Conservation (phyloP, 2,113 vertebrate genomes). For the Sander vitreus region DNA sequence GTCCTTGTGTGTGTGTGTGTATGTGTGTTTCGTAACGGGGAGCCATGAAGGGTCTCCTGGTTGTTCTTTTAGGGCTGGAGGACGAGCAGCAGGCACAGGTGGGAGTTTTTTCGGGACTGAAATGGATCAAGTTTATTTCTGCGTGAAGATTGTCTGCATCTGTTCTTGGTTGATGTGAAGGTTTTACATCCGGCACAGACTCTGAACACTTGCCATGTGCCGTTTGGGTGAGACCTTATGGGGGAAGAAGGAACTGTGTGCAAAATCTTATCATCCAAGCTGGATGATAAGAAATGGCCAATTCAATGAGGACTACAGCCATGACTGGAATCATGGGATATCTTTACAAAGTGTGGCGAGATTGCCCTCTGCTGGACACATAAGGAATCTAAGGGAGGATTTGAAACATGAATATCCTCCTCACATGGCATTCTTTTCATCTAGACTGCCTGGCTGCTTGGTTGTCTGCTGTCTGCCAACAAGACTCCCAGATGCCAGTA, state of each 20-base stretch:
- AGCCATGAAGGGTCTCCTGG: not conserved
- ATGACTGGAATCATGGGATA: not conserved
- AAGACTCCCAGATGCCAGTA: slow-evolving; percentile 1
- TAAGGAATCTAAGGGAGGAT: slow-evolving; percentile 17
- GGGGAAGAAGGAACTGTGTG: not conserved
- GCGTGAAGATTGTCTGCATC: slow-evolving; percentile 9
- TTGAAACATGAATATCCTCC: slow-evolving; percentile 4
- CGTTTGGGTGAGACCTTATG: not conserved
- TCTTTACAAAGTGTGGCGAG: not conserved
- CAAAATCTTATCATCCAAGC: not conserved
- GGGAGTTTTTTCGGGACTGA: not conserved
- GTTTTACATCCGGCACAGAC: not conserved
- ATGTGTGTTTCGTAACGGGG: not conserved
- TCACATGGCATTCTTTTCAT: not conserved
- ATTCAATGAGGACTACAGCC: slow-evolving; percentile 7
- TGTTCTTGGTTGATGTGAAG: not conserved
- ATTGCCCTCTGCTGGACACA: slow-evolving; percentile 68
- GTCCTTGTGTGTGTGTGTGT: slow-evolving; percentile 17
- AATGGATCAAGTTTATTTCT: not conserved
- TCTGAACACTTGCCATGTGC: not conserved
- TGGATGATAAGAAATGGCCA: slow-evolving; percentile 13
- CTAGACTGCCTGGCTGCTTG: not conserved
- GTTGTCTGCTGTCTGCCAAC: not conserved
- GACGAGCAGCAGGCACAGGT: slow-evolving; percentile 2
- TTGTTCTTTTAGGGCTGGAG: slow-evolving; percentile 31